Evolutionary conservation across 2,113 vertebrate genomes (phyloP), one percentile per base, ranked within the genome.

Genomic region (Aythya baeri): DNA sequence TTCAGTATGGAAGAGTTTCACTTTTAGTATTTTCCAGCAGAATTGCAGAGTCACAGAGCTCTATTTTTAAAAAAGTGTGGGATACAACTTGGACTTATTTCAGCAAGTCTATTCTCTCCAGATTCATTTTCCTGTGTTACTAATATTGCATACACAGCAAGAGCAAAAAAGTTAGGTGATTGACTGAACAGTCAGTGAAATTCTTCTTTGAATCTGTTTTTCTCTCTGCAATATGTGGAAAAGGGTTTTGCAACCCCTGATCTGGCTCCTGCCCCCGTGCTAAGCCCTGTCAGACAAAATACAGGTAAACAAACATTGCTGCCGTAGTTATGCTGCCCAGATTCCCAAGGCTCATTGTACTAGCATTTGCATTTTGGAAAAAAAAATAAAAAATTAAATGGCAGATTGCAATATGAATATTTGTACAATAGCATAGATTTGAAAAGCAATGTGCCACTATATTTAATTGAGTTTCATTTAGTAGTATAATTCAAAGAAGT

Each of bases 261-360:
- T 85, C 50, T 67, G 62, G 11, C 22, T 63, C 67, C 59, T 89
- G 67, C 41, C 27, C n/a, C 21, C 26, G 9, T n/a, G 29, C 12
- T 41, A 62, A 75, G n/a, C 18, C 9, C 34, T 31, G 15, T 70
- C 65, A 83, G 41, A 46, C 36, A 62, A 55, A 82, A 54, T 26
- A 54, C 32, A 70, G 21, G 25, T 22, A 66, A 17, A 41, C 14
- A 59, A 76, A 76, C 0, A 1, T 9, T 91, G 27, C n/a, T 72
- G 27, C 34, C 1, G 1, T 31, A 20, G 0, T 83, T 62, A 18
- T 0, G 0, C 32, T 71, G 27, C 36, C 31, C 71, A 36, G 59
- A 70, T 15, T 62, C 15, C 26, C 59, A 71, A 74, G 21, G 22
- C 23, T 86, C 11, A 38, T 2, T 22, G 50, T 22, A 13, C 11